Percentiles rank a stretch among this genome's conserved stretches.
phyloP scores from a whole-genome alignment of 2,888 invertebrate species.

The Caenorhabditis sp. region DNA sequence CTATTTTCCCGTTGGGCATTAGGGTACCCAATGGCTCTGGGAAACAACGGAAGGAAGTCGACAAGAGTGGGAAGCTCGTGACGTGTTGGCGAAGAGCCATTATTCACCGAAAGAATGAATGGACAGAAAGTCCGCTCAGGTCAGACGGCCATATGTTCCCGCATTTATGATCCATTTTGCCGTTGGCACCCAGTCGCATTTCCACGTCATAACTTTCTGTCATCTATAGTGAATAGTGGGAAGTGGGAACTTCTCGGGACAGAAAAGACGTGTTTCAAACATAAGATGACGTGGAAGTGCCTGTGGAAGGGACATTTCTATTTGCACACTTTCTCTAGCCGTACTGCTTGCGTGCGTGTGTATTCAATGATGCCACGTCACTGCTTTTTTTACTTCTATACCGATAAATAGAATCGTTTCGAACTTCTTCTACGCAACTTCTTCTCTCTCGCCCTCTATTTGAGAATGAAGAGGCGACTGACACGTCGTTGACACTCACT shows the following conservation, averaged over 20 bases:
- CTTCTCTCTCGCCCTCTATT: background rate
- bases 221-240: no score
- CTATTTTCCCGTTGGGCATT: conserved; percentile 41
- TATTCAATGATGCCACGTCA: conserved; percentile 26
- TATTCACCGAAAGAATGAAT: conserved; percentile 1
- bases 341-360: conserved; percentile 1
- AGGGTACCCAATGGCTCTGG: conserved; percentile 52
- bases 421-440: no score
- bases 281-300: conserved; percentile 3
- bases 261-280: background rate
- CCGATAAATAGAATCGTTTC: no score
- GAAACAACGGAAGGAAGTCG: conserved; percentile 31
- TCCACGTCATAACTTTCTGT: conserved; percentile 46
- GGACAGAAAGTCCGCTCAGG: no score
- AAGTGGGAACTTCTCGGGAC: background rate
- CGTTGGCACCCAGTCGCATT: background rate
- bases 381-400: conserved; percentile 8
- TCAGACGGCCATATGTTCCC: no score
- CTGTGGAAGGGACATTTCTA: background rate
- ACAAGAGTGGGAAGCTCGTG: conserved; percentile 14
- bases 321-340: conserved; percentile 4
- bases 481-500: conserved; percentile 15
- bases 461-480: background rate
- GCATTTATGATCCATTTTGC: conserved; percentile 1
- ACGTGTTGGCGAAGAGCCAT: background rate